These are phyloP conservation scores for Lanistes nyassanus DNA, from an alignment of 1,140 invertebrate genomes.

Conservation along the genomic window DNA sequence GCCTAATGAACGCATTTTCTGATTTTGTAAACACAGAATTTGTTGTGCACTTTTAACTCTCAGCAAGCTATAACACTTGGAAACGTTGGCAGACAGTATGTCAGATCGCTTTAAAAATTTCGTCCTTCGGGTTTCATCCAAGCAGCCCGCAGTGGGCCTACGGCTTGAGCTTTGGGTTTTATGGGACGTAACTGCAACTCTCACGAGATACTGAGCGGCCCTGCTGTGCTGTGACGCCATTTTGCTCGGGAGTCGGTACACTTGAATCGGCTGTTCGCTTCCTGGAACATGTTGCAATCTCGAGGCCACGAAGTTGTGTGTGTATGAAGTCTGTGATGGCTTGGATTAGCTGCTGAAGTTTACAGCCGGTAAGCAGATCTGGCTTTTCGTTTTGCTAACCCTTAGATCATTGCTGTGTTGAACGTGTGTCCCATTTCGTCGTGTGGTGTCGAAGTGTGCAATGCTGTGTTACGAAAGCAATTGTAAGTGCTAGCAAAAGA, in stretches of 20 bases:
- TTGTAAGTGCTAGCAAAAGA: neutral
- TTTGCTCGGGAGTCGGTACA: neutral
- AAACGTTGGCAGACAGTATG: too few species aligned
- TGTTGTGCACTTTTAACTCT: too few species aligned
- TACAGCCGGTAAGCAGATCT: neutral
- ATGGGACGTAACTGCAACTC: neutral
- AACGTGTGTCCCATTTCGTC: neutral
- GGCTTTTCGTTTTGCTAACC: neutral
- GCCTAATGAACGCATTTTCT: too few species aligned
- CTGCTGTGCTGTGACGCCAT: neutral
- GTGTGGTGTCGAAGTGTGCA: neutral
- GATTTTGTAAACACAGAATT: too few species aligned
- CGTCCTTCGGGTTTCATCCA: too few species aligned
- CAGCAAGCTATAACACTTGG: too few species aligned
- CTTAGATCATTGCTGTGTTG: neutral
- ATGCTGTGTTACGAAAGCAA: neutral
- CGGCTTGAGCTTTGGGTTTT: neutral
- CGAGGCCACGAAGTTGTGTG: neutral
- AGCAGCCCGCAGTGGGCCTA: too few species aligned
- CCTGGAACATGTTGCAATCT: slow-evolving; percentile 2
- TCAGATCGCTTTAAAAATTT: too few species aligned
- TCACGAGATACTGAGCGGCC: neutral
- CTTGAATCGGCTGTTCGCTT: neutral
- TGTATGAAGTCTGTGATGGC: neutral
- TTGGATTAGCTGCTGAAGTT: neutral